Evolutionary conservation across 2,888 invertebrate genomes (phyloP), one percentile per base, ranked within the genome.

Genomic region (Troides oblongomaculatus): DNA sequence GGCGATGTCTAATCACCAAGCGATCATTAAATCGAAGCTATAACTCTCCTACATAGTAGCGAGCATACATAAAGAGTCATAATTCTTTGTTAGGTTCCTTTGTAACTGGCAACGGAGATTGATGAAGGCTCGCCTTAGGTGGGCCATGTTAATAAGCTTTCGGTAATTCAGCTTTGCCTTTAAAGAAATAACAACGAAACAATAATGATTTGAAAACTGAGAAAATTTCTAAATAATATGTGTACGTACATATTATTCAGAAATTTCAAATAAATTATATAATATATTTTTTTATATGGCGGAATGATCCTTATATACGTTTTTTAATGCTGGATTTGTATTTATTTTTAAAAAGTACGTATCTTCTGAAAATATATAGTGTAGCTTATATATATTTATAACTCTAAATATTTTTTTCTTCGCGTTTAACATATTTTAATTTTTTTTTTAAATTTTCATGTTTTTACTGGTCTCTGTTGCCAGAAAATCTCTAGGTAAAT

Each of bases 11-110:
- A 91, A 92, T 90, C 90, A 92, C 84, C 81, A 74, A 70, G 77
- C 75, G 82, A 85, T 84, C 89, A 89, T 92, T 90, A 92, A 92
- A 90, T 84, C 82, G 81, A 86, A 87, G 90, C 84, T 86, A 87
- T 92, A 90, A 90, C 84, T 87, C 85, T 81, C 75, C 84, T 85
- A 92, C 92, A 90, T 92, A 92, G 92, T 92, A 88, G 88, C 87
- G 78, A 77, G 77, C 80, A 81, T 83, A 83, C 83, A 87, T 88
- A 87, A 87, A 88, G 84, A 84, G 80, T 84, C 83, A 89, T 92
- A 90, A 90, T 85, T 92, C 90, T 89, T 88, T 85, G 85, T 86
- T 86, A 81, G 82, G 85, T 81, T 87, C 85, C 85, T 88, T 89
- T 88, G 88, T 88, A 86, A 81, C 83, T 82, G 84, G 78, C 77